phyloP scores from a whole-genome alignment of 2,888 invertebrate species.

The Catonia carolina region DNA sequence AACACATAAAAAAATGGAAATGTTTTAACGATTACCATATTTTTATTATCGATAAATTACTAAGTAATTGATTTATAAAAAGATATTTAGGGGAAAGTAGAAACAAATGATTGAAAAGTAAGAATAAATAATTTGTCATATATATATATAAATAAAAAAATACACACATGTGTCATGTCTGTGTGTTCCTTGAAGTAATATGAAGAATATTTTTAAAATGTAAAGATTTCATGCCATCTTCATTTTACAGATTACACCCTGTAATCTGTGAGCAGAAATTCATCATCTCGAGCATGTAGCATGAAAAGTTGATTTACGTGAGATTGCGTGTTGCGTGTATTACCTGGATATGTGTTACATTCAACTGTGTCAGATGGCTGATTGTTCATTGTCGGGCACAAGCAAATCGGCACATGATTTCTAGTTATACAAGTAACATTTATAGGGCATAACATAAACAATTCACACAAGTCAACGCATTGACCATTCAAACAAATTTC shows the following conservation, averaged over 20 bases:
- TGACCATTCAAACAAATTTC: slow-evolving; percentile 46
- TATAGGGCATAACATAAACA: slow-evolving; percentile 44
- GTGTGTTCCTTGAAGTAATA: slow-evolving; percentile 17
- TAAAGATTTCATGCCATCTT: no score
- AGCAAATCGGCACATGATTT: slow-evolving; percentile 51
- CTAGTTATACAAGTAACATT: slow-evolving; percentile 47
- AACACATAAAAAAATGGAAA: no score
- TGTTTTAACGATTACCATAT: no score
- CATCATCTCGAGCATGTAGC: slow-evolving; percentile 1
- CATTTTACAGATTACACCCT: no score
- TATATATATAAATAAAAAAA: background rate
- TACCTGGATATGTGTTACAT: slow-evolving; percentile 58
- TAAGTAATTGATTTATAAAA: no score
- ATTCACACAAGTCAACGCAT: slow-evolving; percentile 50
- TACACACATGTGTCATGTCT: slow-evolving; percentile 23
- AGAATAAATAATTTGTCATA: no score
- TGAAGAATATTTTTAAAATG: slow-evolving; percentile 6
- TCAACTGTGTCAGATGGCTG: slow-evolving; percentile 40
- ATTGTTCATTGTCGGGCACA: slow-evolving; percentile 46
- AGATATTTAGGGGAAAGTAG: no score
- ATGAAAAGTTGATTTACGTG: background rate
- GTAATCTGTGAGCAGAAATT: background rate
- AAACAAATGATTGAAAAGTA: no score
- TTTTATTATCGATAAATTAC: no score
- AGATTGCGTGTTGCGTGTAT: slow-evolving; percentile 35